A percentile compares a stretch with the other conserved stretches of the same genome.
These are phyloP conservation scores for Mesocricetus auratus DNA, from an alignment of 2,113 vertebrate species.

Conservation along the genomic window DNA sequence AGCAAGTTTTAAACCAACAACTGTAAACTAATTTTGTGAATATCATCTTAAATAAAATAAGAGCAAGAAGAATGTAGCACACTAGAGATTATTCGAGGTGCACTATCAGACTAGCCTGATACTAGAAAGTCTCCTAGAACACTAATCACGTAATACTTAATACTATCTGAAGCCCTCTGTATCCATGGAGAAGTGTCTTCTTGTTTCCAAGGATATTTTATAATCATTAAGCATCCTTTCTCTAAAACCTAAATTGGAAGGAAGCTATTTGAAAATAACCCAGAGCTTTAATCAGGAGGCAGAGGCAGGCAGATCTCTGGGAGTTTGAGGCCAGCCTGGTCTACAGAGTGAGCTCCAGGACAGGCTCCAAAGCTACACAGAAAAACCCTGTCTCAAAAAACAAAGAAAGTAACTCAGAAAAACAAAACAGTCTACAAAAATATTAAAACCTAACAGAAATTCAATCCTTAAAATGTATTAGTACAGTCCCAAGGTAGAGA, in stretches of 20 bases:
- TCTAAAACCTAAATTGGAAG: conserved; percentile 16
- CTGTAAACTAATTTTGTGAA: conserved; percentile 6
- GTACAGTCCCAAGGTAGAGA: background rate
- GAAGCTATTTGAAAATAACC: background rate
- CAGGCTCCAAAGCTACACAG: too few species aligned
- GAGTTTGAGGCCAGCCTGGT: too few species aligned
- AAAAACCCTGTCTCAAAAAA: too few species aligned
- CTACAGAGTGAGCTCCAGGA: too few species aligned
- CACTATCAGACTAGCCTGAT: background rate
- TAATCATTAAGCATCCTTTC: conserved; percentile 24
- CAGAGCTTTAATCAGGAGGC: too few species aligned
- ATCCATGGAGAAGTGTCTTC: background rate
- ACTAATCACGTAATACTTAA: conserved; percentile 29
- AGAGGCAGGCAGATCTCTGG: too few species aligned
- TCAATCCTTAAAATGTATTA: conserved; percentile 32
- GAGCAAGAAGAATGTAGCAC: conserved; percentile 7
- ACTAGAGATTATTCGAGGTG: background rate
- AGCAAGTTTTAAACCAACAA: background rate
- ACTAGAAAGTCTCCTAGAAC: background rate
- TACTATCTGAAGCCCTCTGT: background rate
- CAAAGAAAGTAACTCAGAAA: background rate
- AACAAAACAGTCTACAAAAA: background rate
- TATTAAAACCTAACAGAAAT: conserved; percentile 29
- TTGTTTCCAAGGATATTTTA: background rate
- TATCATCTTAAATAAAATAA: conserved; percentile 51